These are phyloP conservation scores for Cotesia vestalis DNA, from an alignment of 1,140 invertebrate species.

Conservation along the genomic window DNA sequence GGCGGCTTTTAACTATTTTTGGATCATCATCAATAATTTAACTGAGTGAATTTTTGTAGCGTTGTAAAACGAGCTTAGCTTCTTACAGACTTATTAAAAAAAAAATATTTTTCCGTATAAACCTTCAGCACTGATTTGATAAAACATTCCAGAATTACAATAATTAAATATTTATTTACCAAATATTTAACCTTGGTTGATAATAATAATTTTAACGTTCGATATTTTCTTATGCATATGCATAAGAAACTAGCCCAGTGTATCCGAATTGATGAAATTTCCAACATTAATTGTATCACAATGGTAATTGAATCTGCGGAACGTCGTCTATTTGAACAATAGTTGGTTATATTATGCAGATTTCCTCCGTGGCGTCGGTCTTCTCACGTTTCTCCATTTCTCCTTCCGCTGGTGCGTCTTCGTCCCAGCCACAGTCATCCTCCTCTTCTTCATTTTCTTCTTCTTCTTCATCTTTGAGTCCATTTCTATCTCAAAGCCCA, in stretches of 20 bases:
- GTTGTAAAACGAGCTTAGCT: no score
- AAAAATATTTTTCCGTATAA: no score
- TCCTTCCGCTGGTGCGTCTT: conserved; percentile 27
- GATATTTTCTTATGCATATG: conserved; percentile 65
- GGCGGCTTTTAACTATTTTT: no score
- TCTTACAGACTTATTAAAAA: no score
- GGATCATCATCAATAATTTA: no score
- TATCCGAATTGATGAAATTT: conserved; percentile 67
- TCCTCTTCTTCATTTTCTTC: conserved; percentile 21
- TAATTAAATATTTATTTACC: no score
- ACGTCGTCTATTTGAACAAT: conserved; percentile 68
- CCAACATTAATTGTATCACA: conserved; percentile 68
- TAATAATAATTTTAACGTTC: conserved; percentile 47
- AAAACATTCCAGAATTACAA: not conserved
- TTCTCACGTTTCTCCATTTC: conserved; percentile 41
- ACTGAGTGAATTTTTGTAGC: no score
- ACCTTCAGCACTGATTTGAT: no score
- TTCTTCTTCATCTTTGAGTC: not conserved
- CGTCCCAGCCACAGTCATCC: conserved; percentile 5
- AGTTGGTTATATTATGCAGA: conserved; percentile 69
- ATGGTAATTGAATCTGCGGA: conserved; percentile 67
- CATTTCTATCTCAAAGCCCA: no score
- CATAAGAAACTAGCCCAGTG: conserved; percentile 56
- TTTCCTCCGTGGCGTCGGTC: conserved; percentile 59
- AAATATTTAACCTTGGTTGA: no score